Conservation (phyloP, 2,113 vertebrate species). For the Motacilla tschutschensis region DNA sequence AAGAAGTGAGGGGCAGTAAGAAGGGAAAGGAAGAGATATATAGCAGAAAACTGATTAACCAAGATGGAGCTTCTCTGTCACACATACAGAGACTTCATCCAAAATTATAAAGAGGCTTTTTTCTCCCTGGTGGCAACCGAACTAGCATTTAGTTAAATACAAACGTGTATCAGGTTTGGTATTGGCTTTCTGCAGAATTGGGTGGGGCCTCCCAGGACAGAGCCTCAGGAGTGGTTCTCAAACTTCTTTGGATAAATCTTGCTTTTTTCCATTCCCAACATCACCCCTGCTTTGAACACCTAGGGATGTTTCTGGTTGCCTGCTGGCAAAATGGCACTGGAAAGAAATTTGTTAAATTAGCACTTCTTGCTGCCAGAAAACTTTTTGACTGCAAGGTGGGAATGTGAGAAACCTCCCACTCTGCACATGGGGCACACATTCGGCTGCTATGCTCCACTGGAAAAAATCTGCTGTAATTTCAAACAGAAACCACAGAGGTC, state of each 20-base stretch:
- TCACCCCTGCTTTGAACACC: slow-evolving; percentile 63
- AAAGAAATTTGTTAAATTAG: slow-evolving; percentile 69
- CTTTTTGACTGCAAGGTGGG: slow-evolving; percentile 69
- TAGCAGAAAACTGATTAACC: not conserved
- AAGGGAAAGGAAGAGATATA: not conserved
- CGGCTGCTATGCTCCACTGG: not conserved
- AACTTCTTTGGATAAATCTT: not conserved
- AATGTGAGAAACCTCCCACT: slow-evolving; percentile 75
- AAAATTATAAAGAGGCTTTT: not conserved
- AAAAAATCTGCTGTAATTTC: slow-evolving; percentile 59
- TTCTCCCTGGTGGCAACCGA: not conserved
- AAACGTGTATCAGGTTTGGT: not conserved
- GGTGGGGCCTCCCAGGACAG: not conserved
- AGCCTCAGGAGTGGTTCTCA: not conserved
- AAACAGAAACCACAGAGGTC: slow-evolving; percentile 49
- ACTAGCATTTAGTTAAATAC: not conserved
- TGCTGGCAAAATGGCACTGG: slow-evolving; percentile 58
- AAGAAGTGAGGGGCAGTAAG: not conserved
- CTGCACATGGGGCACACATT: slow-evolving; percentile 28
- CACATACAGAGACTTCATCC: not conserved
- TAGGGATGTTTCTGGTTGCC: slow-evolving; percentile 62
- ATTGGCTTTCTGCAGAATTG: not conserved
- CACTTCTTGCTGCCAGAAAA: slow-evolving; percentile 70
- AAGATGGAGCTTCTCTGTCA: not conserved
- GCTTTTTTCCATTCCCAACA: slow-evolving; percentile 51